Base-by-base conservation (phyloP, 30 jellyfish, hydroid and myxozoan genomes). In the Aurelia coerulea region DNA sequence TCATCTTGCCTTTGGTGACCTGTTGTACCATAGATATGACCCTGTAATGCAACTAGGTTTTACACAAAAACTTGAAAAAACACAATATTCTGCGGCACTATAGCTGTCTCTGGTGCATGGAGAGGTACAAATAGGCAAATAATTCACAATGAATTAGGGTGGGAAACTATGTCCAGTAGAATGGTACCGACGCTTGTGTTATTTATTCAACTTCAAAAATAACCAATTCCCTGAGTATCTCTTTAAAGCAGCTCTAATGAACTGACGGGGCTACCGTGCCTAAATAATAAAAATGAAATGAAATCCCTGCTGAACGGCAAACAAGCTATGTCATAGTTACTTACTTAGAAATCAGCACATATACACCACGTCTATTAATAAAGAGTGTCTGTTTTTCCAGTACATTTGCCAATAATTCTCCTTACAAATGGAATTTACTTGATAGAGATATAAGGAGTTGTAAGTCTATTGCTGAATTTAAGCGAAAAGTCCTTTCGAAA, bases 41-140 rank as follows among this genome's bases (percentile, higher is more conserved):
- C 72, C 70, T 65, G 90, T 63, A 64, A 23, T 65, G 82, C 10
- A 49, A 68, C 74, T 81, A 41, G 83, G 56, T 65, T 19, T 80
- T 13, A 80, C 90, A 65, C 58, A 80, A 80, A 42, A 62, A 41
- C 17, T 63, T 68, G 90, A 80, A 80, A 54, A 80, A 67, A 80
- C 68, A 31, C 89, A 80, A 83, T 80, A 80, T 50, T 41, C 90
- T 53, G 90, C 90, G 75, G 81, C 88, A 31, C 65, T 60, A 23
- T 79, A 13, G 89, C 89, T 0, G 90, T 80, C 15, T 17, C 83
- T 41, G 90, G 90, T 10, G 87, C 76, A 6, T 76, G 90, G 90
- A 63, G 90, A 39, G 90, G 80, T 11, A 79, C 90, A 62, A 83
- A 39, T 42, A 71, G 92, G 80, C 92, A 71, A 58, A 83, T 70